Conservation (phyloP, 2,797 vertebrate genomes). For the Pseudochromis fuscus region DNA sequence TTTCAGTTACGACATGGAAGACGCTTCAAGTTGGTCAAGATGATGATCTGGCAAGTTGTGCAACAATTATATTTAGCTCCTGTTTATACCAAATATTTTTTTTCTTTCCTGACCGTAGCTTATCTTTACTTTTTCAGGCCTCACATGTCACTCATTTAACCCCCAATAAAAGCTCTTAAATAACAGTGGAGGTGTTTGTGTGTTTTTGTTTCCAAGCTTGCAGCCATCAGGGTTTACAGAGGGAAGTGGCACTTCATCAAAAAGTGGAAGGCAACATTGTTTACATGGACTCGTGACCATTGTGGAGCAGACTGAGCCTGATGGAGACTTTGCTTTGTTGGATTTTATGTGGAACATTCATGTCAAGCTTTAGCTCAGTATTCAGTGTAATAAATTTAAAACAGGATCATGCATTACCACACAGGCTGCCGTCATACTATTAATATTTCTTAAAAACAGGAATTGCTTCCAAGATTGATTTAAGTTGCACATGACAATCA, state of each 20-base stretch:
- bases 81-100: neutral
- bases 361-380: no score
- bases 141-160: conserved; percentile 38
- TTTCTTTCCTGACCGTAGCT: conserved; percentile 8
- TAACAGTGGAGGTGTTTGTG: conserved; percentile 11
- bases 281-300: conserved; percentile 35
- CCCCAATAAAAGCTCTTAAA: conserved; percentile 75
- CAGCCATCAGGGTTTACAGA: conserved; percentile 44
- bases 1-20: conserved; percentile 53
- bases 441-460: no score
- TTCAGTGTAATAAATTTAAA: no score
- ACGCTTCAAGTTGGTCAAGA: conserved; percentile 34
- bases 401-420: no score
- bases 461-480: no score
- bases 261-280: conserved; percentile 41
- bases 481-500: no score
- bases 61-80: neutral
- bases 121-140: conserved; percentile 40
- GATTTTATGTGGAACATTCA: neutral
- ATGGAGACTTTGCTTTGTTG: neutral
- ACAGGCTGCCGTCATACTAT: no score
- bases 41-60: conserved; percentile 40
- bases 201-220: conserved; percentile 38
- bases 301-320: neutral
- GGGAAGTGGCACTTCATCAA: conserved; percentile 49